These are phyloP conservation scores for Larimichthys polyactis DNA, from an alignment of 2,113 vertebrate genomes.

Conservation along the genomic window DNA sequence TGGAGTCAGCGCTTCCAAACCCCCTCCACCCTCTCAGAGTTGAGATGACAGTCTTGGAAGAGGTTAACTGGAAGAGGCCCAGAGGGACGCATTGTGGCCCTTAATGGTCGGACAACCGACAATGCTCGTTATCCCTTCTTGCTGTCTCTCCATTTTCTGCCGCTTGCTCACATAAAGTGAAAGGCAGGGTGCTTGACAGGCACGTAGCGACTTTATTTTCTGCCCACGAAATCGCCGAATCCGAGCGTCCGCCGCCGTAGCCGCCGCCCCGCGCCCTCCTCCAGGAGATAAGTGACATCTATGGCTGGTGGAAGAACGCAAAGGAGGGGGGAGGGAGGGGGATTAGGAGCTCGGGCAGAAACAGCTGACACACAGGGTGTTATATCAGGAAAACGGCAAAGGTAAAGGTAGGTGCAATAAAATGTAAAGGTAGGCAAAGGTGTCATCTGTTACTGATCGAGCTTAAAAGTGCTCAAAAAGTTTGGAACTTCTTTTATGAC, in stretches of 20 bases:
- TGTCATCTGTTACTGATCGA: constrained; percentile 14
- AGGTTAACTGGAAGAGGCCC: constrained; percentile 68
- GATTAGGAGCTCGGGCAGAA: constrained; percentile 23
- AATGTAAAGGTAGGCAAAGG: neutral
- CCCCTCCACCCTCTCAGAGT: constrained; percentile 62
- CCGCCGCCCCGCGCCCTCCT: constrained; percentile 94
- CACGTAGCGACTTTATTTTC: constrained; percentile 86
- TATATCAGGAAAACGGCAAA: constrained; percentile 9
- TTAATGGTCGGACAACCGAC: constrained; percentile 55
- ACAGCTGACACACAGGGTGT: constrained; percentile 22
- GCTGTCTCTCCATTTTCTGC: constrained; percentile 63
- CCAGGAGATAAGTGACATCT: constrained; percentile 97
- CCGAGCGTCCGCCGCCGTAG: constrained; percentile 92
- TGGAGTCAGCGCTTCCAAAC: constrained; percentile 66
- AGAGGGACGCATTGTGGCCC: constrained; percentile 64
- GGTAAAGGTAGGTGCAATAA: neutral
- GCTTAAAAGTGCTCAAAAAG: constrained; percentile 10
- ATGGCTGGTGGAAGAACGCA: constrained; percentile 87
- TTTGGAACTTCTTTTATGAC: neutral
- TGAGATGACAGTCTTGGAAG: constrained; percentile 73
- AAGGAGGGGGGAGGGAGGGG: constrained; percentile 9
- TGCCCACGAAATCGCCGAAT: constrained; percentile 90
- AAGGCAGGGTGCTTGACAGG: constrained; percentile 67
- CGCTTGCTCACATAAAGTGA: constrained; percentile 51
- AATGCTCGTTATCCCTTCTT: constrained; percentile 59